Conservation (phyloP, 2,113 vertebrate species). For the Corydoras maculifer region DNA sequence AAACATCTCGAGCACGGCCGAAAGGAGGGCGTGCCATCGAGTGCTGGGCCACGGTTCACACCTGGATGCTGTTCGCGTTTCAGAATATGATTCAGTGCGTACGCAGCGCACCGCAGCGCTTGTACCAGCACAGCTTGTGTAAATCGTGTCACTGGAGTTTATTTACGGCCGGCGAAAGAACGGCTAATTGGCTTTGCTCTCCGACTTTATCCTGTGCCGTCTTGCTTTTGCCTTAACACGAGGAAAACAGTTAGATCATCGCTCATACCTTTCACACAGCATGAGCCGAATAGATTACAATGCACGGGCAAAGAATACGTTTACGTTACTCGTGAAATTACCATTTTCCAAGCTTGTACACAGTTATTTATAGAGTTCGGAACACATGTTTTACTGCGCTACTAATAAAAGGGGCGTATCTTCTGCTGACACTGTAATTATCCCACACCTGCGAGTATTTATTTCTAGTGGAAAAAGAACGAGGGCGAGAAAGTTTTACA, state of each 20-base stretch:
- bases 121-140: slow-evolving; percentile 45
- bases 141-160: slow-evolving; percentile 36
- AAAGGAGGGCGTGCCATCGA: slow-evolving; percentile 35
- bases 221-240: slow-evolving; percentile 36
- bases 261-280: too few species aligned
- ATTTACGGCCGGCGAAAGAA: slow-evolving; percentile 39
- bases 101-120: slow-evolving; percentile 41
- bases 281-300: neutral
- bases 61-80: slow-evolving; percentile 40
- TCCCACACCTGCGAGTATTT: neutral
- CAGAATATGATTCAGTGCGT: slow-evolving; percentile 48
- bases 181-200: slow-evolving; percentile 23
- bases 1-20: neutral
- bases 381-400: neutral
- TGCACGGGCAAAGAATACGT: neutral
- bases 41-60: slow-evolving; percentile 37
- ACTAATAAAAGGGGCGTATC: neutral
- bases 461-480: neutral
- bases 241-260: too few species aligned
- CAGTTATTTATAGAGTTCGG: neutral
- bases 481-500: neutral
- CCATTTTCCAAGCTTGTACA: neutral
- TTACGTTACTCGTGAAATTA: neutral
- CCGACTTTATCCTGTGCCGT: slow-evolving; percentile 32
- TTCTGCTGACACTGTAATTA: neutral